These are phyloP conservation scores for Diplodus puntazzo DNA, from an alignment of 2,797 vertebrate genomes.

Conservation along the genomic window DNA sequence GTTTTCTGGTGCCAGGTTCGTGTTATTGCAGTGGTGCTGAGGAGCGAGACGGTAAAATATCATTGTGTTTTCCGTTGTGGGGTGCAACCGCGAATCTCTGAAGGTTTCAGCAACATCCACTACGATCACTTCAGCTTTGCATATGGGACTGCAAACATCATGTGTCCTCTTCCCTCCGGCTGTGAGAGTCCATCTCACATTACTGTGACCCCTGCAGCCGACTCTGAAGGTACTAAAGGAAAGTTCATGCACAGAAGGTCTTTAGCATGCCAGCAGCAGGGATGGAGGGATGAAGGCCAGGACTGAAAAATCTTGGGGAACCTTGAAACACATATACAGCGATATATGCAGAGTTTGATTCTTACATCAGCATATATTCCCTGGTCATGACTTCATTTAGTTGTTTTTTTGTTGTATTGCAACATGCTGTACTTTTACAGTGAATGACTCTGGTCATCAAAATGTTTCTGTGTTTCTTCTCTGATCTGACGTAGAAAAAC, in stretches of 20 bases:
- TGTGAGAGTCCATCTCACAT: slow-evolving; percentile 59
- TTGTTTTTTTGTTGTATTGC: neutral
- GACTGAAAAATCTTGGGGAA: no score
- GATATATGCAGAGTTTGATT: no score
- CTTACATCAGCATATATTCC: neutral
- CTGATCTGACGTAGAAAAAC: neutral
- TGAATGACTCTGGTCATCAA: neutral
- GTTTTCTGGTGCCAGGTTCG: slow-evolving; percentile 38
- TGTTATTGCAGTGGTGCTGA: slow-evolving; percentile 54
- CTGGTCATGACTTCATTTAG: neutral
- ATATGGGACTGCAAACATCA: slow-evolving; percentile 71
- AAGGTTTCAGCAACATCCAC: slow-evolving; percentile 33
- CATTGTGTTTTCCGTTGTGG: slow-evolving; percentile 63
- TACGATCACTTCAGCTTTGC: slow-evolving; percentile 62
- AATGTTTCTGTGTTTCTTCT: neutral
- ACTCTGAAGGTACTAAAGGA: slow-evolving; percentile 9
- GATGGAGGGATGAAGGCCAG: neutral
- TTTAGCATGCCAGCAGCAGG: neutral
- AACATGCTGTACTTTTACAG: neutral
- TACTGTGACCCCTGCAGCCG: slow-evolving; percentile 33
- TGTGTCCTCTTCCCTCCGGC: slow-evolving; percentile 47
- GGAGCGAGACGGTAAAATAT: slow-evolving; percentile 36
- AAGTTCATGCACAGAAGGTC: neutral
- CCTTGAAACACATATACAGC: no score
- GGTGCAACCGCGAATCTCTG: neutral